Percentiles rank a stretch among this genome's conserved stretches.
phyloP scores from a whole-genome alignment of 2,113 vertebrate species.

The Phoxinus phoxinus region DNA sequence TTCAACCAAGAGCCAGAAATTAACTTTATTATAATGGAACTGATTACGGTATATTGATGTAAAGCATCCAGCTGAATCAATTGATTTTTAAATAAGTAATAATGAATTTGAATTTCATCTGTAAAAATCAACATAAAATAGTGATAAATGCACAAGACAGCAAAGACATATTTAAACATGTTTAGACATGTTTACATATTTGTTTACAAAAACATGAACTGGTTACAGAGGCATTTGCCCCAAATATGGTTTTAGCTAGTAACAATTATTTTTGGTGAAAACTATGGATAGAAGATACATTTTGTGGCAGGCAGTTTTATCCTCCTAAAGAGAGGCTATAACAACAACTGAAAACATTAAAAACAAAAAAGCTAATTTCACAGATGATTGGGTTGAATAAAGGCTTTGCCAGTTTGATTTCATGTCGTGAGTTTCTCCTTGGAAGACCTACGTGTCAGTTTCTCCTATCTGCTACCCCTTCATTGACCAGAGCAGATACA shows the following conservation, averaged over 20 bases:
- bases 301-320: background rate
- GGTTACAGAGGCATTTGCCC: background rate
- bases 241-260: background rate
- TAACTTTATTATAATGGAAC: background rate
- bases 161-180: no score
- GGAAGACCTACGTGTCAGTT: constrained; percentile 74
- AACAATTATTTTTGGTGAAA: background rate
- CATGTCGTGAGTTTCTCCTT: background rate
- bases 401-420: background rate
- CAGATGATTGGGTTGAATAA: background rate
- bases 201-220: background rate
- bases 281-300: background rate
- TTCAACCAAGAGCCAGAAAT: background rate
- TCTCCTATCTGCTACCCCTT: constrained; percentile 43
- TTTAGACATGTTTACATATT: no score
- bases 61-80: background rate
- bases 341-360: background rate
- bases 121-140: background rate
- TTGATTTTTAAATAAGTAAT: background rate
- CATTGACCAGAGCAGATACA: constrained; percentile 4
- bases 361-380: background rate
- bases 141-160: no score
- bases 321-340: background rate
- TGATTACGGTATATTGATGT: background rate
- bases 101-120: background rate